These are phyloP conservation scores for Horisme vitalbata DNA, from an alignment of 2,888 invertebrate species.

Conservation along the genomic window DNA sequence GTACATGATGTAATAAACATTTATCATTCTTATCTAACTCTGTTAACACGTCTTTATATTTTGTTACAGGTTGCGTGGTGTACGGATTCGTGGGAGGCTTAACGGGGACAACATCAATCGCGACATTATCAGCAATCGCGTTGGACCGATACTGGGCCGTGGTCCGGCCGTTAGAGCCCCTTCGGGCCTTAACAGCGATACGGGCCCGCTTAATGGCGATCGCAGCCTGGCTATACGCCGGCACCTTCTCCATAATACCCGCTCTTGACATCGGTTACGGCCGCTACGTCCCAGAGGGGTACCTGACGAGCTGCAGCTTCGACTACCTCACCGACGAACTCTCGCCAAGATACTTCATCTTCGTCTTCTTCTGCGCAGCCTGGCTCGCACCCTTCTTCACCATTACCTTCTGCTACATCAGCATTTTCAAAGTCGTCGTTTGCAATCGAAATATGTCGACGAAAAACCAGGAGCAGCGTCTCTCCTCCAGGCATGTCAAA, in stretches of 20 bases:
- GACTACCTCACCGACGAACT: constrained; percentile 89
- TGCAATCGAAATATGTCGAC: constrained; percentile 71
- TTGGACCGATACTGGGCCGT: constrained; percentile 92
- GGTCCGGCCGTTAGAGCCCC: constrained; percentile 88
- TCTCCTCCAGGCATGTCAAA: constrained; percentile 82
- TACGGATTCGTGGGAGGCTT: constrained; percentile 92
- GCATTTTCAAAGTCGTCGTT: constrained; percentile 86
- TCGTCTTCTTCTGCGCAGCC: constrained; percentile 88
- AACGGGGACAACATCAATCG: constrained; percentile 91
- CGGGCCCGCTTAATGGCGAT: constrained; percentile 84
- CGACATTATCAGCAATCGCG: constrained; percentile 90
- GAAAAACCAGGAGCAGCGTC: constrained; percentile 70
- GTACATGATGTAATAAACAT: no score
- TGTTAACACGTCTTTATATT: no score
- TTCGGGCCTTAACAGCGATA: constrained; percentile 83
- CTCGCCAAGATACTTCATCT: constrained; percentile 86
- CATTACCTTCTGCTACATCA: constrained; percentile 88
- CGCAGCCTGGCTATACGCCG: constrained; percentile 89
- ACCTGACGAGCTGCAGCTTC: constrained; percentile 92
- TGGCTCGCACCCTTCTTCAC: constrained; percentile 88
- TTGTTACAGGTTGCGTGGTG: constrained; percentile 86
- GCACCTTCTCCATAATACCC: constrained; percentile 87
- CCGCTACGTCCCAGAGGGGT: constrained; percentile 92
- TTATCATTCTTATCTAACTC: no score
- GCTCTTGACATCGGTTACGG: constrained; percentile 87